Evolutionary conservation across 2,888 invertebrate genomes (phyloP), one percentile per base, ranked within the genome.

Genomic region (Psylliodes chrysocephalus): DNA sequence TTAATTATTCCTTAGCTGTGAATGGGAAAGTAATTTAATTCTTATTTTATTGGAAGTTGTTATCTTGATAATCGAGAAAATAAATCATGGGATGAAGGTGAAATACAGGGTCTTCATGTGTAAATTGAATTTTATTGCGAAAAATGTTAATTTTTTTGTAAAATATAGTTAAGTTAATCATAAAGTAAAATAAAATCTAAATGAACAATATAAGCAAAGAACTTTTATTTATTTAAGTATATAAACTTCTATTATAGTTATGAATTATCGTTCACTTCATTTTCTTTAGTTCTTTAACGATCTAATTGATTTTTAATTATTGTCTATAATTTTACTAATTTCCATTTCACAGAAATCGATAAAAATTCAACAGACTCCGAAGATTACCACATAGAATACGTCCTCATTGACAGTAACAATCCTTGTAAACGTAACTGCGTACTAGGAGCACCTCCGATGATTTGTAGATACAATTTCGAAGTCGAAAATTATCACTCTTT

Each of bases 401-500:
- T 81, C 1, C 71, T 79, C 2, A 62, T 81, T 17, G 71, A 75
- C 22, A 69, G 71, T 3, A 44, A 70, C 12, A 69, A 74, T 56
- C 89, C 90, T 0, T 93, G 93, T 78, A 82, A 85, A 22, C 86
- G 93, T 72, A 84, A 85, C 73, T 93, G 93, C 77, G 82, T 77
- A 17, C 85, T 85, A 66, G 86, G 85, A 0, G 84, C 78, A 1
- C 84, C 86, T 4, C 86, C 89, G 1, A 89, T 89, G 88, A 85
- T 86, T 18, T 93, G 93, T 75, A 85, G 86, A 60, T 94, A 92
- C 76, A 84, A 86, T 72, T 93, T 93, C 74, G 85, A 84, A n/a
- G 76, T 93, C 3, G 95, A 95, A 79, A 91, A 90, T 87, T 95
- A 94, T 81, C 88, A 91, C 71, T 91, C 93, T 0, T 88, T 94